Conservation (phyloP, 2,797 vertebrate genomes). For the Myotis vivesi region DNA sequence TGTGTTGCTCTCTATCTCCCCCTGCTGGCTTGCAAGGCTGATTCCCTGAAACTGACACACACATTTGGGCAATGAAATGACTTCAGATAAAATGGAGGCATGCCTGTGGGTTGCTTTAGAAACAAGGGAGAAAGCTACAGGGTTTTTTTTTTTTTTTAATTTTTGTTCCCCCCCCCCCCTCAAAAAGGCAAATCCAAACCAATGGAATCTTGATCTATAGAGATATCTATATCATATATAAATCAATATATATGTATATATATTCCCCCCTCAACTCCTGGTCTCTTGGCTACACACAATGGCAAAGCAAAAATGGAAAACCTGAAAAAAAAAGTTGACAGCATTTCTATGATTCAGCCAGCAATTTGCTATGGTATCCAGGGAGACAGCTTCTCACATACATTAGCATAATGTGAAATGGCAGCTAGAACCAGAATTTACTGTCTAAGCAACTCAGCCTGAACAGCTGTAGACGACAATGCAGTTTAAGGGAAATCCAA, state of each 20-base stretch:
- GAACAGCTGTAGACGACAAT: constrained; percentile 67
- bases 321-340: constrained; percentile 73
- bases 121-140: constrained; percentile 34
- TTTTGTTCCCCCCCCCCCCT: background rate
- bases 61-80: background rate
- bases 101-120: constrained; percentile 36
- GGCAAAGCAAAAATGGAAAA: constrained; percentile 71
- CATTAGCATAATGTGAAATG: constrained; percentile 69
- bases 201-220: background rate
- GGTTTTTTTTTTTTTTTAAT: background rate
- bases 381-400: constrained; percentile 75
- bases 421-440: constrained; percentile 71
- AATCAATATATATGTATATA: background rate
- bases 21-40: constrained; percentile 34
- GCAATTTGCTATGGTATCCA: constrained; percentile 73
- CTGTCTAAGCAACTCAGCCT: constrained; percentile 76
- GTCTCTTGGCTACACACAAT: constrained; percentile 57
- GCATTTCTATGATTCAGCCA: constrained; percentile 73
- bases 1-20: constrained; percentile 19
- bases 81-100: constrained; percentile 72
- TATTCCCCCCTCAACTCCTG: background rate
- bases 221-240: background rate
- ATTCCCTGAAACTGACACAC: constrained; percentile 13
- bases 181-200: constrained; percentile 36
- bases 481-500: constrained; percentile 71